These are phyloP conservation scores for Diplolepis rosae DNA, from an alignment of 2,888 invertebrate species.

Conservation along the genomic window DNA sequence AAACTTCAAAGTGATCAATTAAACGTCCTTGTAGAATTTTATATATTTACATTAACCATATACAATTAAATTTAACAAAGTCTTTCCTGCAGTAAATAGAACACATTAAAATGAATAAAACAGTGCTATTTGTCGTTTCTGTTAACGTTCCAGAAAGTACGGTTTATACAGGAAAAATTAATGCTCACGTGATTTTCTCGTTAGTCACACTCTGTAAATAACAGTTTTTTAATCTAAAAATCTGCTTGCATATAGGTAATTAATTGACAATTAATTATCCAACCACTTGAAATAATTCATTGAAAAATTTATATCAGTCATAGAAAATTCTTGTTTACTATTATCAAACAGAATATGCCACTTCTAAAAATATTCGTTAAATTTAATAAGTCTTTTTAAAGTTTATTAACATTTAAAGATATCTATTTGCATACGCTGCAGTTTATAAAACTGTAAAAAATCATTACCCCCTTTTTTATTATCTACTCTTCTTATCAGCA, in stretches of 20 bases:
- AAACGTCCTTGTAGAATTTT: background rate
- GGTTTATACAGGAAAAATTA: slow-evolving; percentile 34
- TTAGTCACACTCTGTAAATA: slow-evolving; percentile 47
- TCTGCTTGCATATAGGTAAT: slow-evolving; percentile 51
- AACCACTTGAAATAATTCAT: slow-evolving; percentile 33
- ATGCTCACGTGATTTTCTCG: slow-evolving; percentile 35
- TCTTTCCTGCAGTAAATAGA: background rate
- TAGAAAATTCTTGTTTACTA: too few relatives aligned
- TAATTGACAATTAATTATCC: slow-evolving; percentile 55
- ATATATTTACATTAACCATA: background rate
- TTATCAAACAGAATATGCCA: too few relatives aligned
- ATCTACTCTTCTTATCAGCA: slow-evolving; percentile 44
- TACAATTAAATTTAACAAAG: background rate
- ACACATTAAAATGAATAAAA: slow-evolving; percentile 35
- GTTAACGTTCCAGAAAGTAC: slow-evolving; percentile 30
- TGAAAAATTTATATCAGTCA: too few relatives aligned
- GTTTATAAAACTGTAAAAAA: too few relatives aligned
- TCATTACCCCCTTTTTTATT: slow-evolving; percentile 47
- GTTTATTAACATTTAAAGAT: too few relatives aligned
- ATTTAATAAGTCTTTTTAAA: too few relatives aligned
- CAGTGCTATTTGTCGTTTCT: slow-evolving; percentile 35
- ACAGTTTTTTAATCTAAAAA: slow-evolving; percentile 32
- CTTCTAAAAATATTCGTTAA: too few relatives aligned
- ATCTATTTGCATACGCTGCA: too few relatives aligned
- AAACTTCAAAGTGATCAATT: too few relatives aligned